A percentile compares a stretch with the other conserved stretches of the same genome.
phyloP scores from a whole-genome alignment of 2,888 invertebrate genomes.

The Nowickia ferox region DNA sequence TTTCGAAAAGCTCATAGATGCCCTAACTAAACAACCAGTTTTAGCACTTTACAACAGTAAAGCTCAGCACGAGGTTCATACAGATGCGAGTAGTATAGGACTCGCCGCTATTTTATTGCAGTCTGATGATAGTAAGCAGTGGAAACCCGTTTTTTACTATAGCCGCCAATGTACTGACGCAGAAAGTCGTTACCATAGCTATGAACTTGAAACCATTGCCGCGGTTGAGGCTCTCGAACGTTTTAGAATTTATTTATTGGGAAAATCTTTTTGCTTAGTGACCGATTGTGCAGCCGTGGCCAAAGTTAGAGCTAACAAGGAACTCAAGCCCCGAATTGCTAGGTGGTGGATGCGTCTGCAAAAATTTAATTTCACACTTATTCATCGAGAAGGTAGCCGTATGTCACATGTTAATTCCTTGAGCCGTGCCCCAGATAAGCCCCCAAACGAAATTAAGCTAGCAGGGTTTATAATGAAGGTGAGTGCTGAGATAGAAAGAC shows the following conservation, averaged over 20 bases:
- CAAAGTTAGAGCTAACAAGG: conserved; percentile 37
- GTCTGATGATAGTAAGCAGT: background rate
- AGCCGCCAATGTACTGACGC: conserved; percentile 63
- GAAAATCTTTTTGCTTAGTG: conserved; percentile 49
- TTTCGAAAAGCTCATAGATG: too few species aligned
- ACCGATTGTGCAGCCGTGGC: conserved; percentile 64
- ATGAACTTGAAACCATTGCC: conserved; percentile 68
- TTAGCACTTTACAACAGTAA: too few species aligned
- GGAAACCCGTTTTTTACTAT: conserved; percentile 63
- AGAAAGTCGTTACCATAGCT: conserved; percentile 61
- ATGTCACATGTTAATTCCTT: background rate
- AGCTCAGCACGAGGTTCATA: too few species aligned
- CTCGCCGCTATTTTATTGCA: conserved; percentile 44
- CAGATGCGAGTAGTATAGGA: too few species aligned
- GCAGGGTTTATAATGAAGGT: conserved; percentile 42
- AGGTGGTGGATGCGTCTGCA: conserved; percentile 58
- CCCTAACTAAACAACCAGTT: too few species aligned
- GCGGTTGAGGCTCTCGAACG: conserved; percentile 61
- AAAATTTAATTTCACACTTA: background rate
- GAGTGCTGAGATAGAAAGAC: conserved; percentile 37
- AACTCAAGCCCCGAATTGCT: conserved; percentile 47
- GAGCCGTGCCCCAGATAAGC: background rate
- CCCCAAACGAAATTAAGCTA: background rate
- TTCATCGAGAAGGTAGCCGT: conserved; percentile 10
- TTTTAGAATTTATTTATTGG: conserved; percentile 57